A percentile compares a stretch with the other conserved stretches of the same genome.
These are phyloP conservation scores for Arctopsyche grandis DNA, from an alignment of 1,140 invertebrate genomes.

Conservation along the genomic window DNA sequence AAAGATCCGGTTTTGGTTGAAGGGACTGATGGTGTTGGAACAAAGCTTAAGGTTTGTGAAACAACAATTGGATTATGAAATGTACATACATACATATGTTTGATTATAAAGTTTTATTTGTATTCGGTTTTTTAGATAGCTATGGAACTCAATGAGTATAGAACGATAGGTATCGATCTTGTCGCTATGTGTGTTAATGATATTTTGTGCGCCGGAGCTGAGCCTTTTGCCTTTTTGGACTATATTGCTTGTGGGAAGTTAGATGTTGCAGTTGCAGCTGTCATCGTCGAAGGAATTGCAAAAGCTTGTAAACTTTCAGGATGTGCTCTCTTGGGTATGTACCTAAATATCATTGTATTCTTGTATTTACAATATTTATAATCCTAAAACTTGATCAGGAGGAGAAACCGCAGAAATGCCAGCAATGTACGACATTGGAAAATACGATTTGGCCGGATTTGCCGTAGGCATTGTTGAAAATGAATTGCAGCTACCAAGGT, in stretches of 20 bases:
- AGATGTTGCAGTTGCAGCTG: slow-evolving; percentile 77
- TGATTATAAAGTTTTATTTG: background rate
- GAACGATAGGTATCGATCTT: slow-evolving; percentile 92
- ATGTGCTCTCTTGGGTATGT: slow-evolving; percentile 86
- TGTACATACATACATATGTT: background rate
- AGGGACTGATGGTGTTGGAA: slow-evolving; percentile 94
- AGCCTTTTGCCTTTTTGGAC: slow-evolving; percentile 95
- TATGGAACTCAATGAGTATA: slow-evolving; percentile 79
- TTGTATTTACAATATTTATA: slow-evolving; percentile 39
- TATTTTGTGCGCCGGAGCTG: slow-evolving; percentile 92
- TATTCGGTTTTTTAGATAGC: slow-evolving; percentile 75
- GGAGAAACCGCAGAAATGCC: slow-evolving; percentile 98
- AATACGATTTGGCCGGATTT: slow-evolving; percentile 95
- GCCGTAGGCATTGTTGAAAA: slow-evolving; percentile 88
- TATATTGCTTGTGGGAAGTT: slow-evolving; percentile 94
- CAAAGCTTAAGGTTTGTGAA: slow-evolving; percentile 87
- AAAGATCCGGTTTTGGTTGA: slow-evolving; percentile 90
- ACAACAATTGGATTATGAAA: background rate
- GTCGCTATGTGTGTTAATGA: slow-evolving; percentile 99
- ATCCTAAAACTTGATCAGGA: slow-evolving; percentile 69
- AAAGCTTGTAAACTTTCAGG: slow-evolving; percentile 87
- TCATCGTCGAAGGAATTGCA: slow-evolving; percentile 86
- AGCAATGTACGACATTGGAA: slow-evolving; percentile 80
- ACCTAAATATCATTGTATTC: background rate
- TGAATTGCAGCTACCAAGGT: slow-evolving; percentile 73